A percentile compares a stretch with the other conserved stretches of the same genome.
Evolutionary conservation across 2,888 invertebrate species (phyloP).

Genomic region (Syritta pipiens): DNA sequence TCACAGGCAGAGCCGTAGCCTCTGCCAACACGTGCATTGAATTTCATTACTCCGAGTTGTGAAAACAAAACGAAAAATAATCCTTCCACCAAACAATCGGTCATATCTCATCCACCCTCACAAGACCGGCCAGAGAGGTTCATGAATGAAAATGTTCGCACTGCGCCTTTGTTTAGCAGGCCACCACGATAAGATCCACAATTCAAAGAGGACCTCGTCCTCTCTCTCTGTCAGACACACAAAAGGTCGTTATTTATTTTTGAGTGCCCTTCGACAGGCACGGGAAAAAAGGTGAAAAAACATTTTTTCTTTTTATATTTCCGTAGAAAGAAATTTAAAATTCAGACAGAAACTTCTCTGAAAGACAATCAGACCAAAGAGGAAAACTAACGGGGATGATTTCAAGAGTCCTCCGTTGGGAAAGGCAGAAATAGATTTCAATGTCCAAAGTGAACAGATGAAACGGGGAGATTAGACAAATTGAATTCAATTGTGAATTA

Average conservation of each 20-base stretch:
- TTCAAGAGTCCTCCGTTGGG: not conserved
- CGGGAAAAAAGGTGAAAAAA: too few relatives aligned
- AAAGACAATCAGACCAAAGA: too few relatives aligned
- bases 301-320: too few relatives aligned
- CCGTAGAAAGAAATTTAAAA: too few relatives aligned
- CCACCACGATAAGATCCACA: conserved; percentile 34
- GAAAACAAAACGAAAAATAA: conserved; percentile 1
- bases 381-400: too few relatives aligned
- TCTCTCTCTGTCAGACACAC: too few relatives aligned
- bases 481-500: conserved; percentile 53
- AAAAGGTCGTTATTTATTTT: too few relatives aligned
- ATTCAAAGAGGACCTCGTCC: conserved; percentile 23
- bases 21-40: conserved; percentile 9
- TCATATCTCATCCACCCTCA: not conserved
- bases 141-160: conserved; percentile 40
- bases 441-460: conserved; percentile 32
- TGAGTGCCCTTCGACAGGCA: too few relatives aligned
- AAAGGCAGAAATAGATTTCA: conserved; percentile 20
- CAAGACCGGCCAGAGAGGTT: conserved; percentile 2
- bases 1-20: not conserved
- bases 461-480: conserved; percentile 55
- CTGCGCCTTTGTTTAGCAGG: conserved; percentile 22
- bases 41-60: not conserved
- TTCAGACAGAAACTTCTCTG: too few relatives aligned
- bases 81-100: conserved; percentile 16